Evolutionary conservation across 2,113 vertebrate genomes (phyloP).

Genomic region (Pelmatolapia mariae): DNA sequence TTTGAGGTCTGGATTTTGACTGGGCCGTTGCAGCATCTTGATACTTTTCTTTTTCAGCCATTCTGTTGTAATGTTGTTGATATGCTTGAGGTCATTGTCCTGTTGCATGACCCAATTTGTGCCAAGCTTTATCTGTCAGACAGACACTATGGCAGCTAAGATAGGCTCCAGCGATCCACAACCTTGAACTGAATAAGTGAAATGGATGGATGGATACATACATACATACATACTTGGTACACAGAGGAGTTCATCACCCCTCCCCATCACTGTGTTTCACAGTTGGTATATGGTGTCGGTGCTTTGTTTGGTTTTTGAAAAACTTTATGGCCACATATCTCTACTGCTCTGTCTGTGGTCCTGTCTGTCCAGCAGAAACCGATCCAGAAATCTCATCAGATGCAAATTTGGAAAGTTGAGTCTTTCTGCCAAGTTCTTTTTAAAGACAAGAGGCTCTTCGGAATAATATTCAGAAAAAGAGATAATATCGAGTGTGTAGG

Average conservation of each 20-base stretch:
- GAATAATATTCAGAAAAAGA: background rate
- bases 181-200: background rate
- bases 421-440: background rate
- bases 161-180: background rate
- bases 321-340: background rate
- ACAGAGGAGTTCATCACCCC: background rate
- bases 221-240: background rate
- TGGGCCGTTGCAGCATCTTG: background rate
- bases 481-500: background rate
- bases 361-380: background rate
- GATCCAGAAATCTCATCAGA: background rate
- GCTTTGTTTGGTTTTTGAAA: background rate
- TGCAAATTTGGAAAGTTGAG: background rate
- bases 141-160: background rate
- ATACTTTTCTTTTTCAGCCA: background rate
- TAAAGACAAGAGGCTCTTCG: background rate
- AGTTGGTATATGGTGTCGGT: background rate
- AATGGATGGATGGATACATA: background rate
- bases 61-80: background rate
- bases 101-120: background rate
- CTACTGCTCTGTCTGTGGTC: background rate
- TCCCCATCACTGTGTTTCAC: background rate
- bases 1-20: background rate
- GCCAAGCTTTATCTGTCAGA: background rate
- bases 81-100: background rate